Evolutionary conservation across 2,797 vertebrate species (phyloP).

Genomic region (Pseudochirops corinnae): DNA sequence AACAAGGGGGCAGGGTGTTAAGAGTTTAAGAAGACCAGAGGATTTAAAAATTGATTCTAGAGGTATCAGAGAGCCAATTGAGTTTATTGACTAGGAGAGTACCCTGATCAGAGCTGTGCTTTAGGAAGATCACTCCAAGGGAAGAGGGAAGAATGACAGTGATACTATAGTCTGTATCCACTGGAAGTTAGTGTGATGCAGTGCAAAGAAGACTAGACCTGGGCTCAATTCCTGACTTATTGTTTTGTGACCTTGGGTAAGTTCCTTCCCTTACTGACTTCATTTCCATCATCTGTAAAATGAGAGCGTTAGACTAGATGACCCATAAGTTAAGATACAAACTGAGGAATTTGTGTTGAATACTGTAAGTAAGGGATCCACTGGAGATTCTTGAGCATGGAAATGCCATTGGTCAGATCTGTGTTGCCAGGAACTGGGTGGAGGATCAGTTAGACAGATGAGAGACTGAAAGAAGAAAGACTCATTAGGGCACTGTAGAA

Average conservation of each 20-base stretch:
- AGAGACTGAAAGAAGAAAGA: background rate
- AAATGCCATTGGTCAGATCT: background rate
- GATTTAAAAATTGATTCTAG: background rate
- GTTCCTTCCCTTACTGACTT: background rate
- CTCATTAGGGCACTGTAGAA: background rate
- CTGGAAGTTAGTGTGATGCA: background rate
- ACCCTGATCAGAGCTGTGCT: background rate
- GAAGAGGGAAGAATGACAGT: background rate
- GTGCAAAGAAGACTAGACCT: background rate
- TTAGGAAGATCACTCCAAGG: background rate
- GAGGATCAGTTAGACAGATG: background rate
- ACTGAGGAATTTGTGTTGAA: background rate
- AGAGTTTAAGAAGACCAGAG: background rate
- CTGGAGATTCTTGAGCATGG: background rate
- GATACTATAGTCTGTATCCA: background rate
- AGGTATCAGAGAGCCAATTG: no score
- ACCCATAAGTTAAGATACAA: background rate
- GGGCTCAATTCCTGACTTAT: background rate
- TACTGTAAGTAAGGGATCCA: background rate
- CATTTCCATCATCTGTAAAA: background rate
- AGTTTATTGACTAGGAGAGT: background rate
- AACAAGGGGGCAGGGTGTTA: background rate
- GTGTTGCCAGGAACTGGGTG: background rate
- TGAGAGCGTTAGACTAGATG: background rate
- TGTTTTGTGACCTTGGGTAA: background rate